Evolutionary conservation across 2,888 invertebrate genomes (phyloP), one percentile per base, ranked within the genome.

Genomic region (Drosophila mercatorum): DNA sequence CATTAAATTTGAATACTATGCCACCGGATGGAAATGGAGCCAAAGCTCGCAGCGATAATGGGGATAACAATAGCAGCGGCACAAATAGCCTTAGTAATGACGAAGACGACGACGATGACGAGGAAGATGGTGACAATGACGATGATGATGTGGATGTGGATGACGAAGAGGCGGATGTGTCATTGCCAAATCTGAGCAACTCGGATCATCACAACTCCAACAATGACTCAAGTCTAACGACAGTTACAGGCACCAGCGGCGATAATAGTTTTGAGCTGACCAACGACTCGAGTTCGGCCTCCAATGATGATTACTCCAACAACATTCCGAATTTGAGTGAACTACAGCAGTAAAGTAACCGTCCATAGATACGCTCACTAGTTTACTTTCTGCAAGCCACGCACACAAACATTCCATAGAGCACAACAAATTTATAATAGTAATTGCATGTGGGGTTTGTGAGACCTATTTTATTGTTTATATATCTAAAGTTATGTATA

Each of bases 191-290:
- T 73, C 75, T 92, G 44, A 92, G 92, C 63, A 77, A 91, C 46
- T 84, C 91, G 17, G 92, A 92, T 6, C 91, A 90, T 56, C 88
- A 87, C 2, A 91, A 83, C 63, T 92, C 91, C 10, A 91, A 91
- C 68, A 92, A 92, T 64, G 93, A 92, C 71, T 92, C 92, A 14
- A 92, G 92, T 71, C 81, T 92, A 51, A 92, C 92, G 3, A 92
- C 92, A 46, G 92, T 92, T 8, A 93, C 92, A 3, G 92, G 91
- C 31, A 92, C 92, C 10, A 93, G 92, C 65, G 92, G 92, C 12
- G 93, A 92, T 14, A 92, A 92, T 68, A 92, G 92, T 61, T 92
- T 92, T 70, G 92, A 92, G 34, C 68, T 91, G 17, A 92, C 91
- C 63, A 91, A 92, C 68, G 92, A 92, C 59, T 91, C 89, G 31